Base-by-base conservation (phyloP, 2,797 vertebrate genomes). In the Silurus lanzhouensis region DNA sequence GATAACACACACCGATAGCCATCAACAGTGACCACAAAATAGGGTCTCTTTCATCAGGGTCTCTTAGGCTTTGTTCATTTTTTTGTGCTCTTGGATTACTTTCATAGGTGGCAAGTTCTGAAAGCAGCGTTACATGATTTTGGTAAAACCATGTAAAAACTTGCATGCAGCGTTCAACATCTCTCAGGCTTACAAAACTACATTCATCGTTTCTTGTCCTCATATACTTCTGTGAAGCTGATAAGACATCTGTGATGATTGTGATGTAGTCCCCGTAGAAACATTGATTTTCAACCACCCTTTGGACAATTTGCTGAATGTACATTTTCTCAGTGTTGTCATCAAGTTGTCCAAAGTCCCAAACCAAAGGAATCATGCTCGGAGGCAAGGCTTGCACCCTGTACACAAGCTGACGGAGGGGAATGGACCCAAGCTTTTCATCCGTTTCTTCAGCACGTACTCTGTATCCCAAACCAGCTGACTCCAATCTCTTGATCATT, bases 311-410 rank as follows among this genome's bases (percentile, higher is more conserved):
- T 92, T 99, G 98, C 63, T 96, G 93, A 80, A 99, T 97, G 87
- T 99, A 99, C 76, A 95, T 95, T 89, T 93, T 96, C 78, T 99
- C 98, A 0, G 97, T 93, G 0, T 89, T 13, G 85, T 95, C 92
- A 84, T 96, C 96, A 85, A 99, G 93, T 86, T 99, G 98, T 76
- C 98, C 98, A 20, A 99, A 99, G 90, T 99, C 98, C 98, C 98
- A 99, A 38, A 99, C 97, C 71, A 99, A 90, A 0, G 97, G 97
- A 82, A 97, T 95, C 94, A 99, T 96, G 93, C 98, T 99, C 9
- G 97, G 97, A 0, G 98, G 98, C 79, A 99, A 95, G 0, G 98
- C 96, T 0, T 99, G 98, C 66, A 99, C 98, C 0, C 98, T 95
- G 88, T 99, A 99, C n/a, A 99, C 98, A 0, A 99, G 95, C 92